These are phyloP conservation scores for Montipora foliosa DNA, from an alignment of 64 coral and sea anemone species.

Conservation along the genomic window DNA sequence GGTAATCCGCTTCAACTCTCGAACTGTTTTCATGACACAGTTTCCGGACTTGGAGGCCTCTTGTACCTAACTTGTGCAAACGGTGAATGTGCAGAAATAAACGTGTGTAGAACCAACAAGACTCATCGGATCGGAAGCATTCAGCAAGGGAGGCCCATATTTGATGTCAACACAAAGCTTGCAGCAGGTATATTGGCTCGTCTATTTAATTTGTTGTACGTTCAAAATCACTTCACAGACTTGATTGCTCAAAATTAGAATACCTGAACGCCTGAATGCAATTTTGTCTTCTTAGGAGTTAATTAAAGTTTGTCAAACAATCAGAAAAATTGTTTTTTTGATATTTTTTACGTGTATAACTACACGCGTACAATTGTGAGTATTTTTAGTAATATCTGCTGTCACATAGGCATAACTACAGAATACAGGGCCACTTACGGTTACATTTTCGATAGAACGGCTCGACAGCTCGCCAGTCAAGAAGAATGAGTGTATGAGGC, in stretches of 20 bases:
- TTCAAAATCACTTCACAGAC: no score
- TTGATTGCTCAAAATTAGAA: no score
- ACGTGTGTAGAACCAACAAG: conserved; percentile 37
- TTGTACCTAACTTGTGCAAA: neutral
- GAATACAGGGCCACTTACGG: no score
- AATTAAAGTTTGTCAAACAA: conserved; percentile 24
- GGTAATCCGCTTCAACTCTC: no score
- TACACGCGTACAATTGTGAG: conserved; percentile 18
- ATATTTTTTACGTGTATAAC: conserved; percentile 29
- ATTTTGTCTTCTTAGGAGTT: no score
- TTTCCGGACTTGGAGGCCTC: neutral
- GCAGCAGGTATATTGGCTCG: conserved; percentile 16
- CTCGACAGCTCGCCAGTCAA: no score
- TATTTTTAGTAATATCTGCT: neutral
- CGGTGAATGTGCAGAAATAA: conserved; percentile 8
- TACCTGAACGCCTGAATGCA: no score
- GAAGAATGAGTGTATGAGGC: no score
- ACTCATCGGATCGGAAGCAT: neutral
- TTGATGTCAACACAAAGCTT: conserved; percentile 49
- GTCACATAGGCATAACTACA: neutral
- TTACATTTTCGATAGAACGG: no score
- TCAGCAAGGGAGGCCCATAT: neutral
- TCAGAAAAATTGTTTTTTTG: neutral
- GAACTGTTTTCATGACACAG: neutral
- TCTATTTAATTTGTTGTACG: neutral